phyloP scores from a whole-genome alignment of 2,113 vertebrate genomes.

The Bos javanicus region DNA sequence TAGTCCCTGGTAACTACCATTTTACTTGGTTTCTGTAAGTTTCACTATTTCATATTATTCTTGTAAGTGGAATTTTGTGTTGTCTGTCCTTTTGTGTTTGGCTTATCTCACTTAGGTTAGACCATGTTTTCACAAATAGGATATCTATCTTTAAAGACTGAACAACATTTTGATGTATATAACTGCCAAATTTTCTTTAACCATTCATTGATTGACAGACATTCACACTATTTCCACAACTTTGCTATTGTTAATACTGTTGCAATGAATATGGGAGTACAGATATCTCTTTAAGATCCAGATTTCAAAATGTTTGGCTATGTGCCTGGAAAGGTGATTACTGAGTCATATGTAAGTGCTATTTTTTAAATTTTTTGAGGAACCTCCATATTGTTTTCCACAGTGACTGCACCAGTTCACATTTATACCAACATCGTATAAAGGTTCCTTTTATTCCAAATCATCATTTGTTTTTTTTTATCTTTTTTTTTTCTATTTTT shows the following conservation, averaged over 20 bases:
- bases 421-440: background rate
- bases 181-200: background rate
- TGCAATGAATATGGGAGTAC: background rate
- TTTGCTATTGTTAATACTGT: background rate
- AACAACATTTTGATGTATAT: background rate
- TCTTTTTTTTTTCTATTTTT: too few relatives aligned
- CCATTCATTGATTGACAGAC: background rate
- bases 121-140: background rate
- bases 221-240: background rate
- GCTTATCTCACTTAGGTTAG: background rate
- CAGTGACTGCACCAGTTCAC: background rate
- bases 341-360: background rate
- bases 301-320: background rate
- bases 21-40: background rate
- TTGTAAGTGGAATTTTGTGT: background rate
- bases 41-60: background rate
- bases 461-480: background rate
- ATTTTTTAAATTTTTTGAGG: background rate
- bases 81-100: background rate
- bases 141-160: background rate
- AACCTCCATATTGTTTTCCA: background rate
- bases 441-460: background rate
- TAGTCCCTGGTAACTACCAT: background rate
- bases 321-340: background rate
- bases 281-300: background rate